Percentiles rank a stretch among this genome's conserved stretches.
phyloP scores from a whole-genome alignment of 2,888 invertebrate genomes.

The Stenolophus ochropezus region DNA sequence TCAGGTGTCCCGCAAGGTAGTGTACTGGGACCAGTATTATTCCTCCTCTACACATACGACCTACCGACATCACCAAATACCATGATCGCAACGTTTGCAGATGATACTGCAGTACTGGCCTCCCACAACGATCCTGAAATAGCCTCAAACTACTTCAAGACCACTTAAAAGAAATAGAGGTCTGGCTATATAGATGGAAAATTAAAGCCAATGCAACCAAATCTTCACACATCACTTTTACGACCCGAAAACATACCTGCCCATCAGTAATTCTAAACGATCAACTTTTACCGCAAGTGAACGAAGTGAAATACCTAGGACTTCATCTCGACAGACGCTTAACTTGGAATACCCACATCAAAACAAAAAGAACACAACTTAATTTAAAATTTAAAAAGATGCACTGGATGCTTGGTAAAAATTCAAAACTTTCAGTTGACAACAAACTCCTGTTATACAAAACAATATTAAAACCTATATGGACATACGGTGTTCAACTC shows the following conservation, averaged over 20 bases:
- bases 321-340: not conserved
- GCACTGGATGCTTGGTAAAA: constrained; percentile 51
- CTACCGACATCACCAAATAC: not conserved
- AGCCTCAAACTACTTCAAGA: no score
- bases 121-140: no score
- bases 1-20: constrained; percentile 64
- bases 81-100: not conserved
- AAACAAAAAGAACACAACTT: constrained; percentile 36
- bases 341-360: constrained; percentile 4
- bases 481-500: no score
- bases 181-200: constrained; percentile 61
- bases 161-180: constrained; percentile 19
- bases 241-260: constrained; percentile 57
- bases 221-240: constrained; percentile 62
- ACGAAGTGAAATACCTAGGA: constrained; percentile 44
- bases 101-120: not conserved
- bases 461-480: constrained; percentile 34
- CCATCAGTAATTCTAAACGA: constrained; percentile 52
- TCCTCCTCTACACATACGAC: constrained; percentile 35
- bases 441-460: constrained; percentile 56
- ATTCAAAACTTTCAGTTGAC: constrained; percentile 41
- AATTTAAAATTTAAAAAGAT: constrained; percentile 38
- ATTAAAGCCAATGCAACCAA: constrained; percentile 62
- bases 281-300: constrained; percentile 29
- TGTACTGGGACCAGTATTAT: constrained; percentile 63